Evolutionary conservation across 2,797 vertebrate genomes (phyloP).

Genomic region (Gorsachius magnificus): DNA sequence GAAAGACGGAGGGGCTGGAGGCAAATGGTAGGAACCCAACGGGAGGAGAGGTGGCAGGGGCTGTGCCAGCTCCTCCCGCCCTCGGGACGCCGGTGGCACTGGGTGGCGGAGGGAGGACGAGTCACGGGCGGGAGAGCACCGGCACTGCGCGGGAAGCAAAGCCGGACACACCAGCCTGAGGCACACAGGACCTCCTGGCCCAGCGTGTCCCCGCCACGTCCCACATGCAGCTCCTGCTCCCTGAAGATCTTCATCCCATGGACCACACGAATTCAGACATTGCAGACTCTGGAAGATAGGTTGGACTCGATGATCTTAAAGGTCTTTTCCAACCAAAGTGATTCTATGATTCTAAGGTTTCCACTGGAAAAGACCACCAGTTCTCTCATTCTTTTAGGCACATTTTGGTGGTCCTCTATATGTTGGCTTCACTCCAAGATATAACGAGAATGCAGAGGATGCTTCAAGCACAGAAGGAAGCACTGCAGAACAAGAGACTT

Average conservation of each 20-base stretch:
- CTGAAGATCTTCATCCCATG: background rate
- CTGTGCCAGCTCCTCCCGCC: background rate
- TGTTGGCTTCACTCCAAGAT: background rate
- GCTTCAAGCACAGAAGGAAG: background rate
- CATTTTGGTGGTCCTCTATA: background rate
- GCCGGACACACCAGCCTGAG: background rate
- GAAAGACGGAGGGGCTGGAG: background rate
- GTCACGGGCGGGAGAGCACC: background rate
- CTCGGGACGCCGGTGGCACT: rapidly evolving
- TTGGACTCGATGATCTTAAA: too few relatives aligned
- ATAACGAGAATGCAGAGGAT: background rate
- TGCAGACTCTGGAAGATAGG: background rate
- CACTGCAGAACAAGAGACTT: background rate
- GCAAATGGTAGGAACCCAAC: background rate
- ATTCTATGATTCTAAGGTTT: background rate
- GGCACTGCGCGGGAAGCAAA: background rate
- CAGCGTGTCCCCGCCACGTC: rapidly evolving
- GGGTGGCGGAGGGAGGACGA: rapidly evolving
- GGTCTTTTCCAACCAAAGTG: too few relatives aligned
- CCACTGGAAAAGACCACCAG: background rate
- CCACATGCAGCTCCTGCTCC: background rate
- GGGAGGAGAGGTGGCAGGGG: background rate
- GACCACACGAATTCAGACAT: background rate
- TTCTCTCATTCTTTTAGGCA: background rate
- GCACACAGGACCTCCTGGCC: background rate